Evolutionary conservation across 2,797 vertebrate genomes (phyloP).

Genomic region (Neosilurus mollespiculum): DNA sequence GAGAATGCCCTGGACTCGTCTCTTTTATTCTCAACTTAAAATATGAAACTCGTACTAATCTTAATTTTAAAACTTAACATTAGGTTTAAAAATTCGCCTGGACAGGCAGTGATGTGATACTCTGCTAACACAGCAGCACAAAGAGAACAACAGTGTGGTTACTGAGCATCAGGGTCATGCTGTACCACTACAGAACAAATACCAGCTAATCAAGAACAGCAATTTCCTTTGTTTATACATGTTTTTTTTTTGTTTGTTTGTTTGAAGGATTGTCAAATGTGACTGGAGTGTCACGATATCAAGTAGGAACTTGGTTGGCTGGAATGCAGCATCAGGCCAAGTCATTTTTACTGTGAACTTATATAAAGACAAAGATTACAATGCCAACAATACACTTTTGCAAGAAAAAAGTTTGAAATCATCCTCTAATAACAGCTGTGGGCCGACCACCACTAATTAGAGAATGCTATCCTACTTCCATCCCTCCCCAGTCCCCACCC

Average conservation of each 20-base stretch:
- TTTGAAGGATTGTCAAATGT: not conserved
- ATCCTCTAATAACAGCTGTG: no score
- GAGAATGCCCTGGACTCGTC: not conserved
- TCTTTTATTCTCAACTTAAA: not conserved
- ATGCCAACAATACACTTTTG: no score
- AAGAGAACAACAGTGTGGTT: not conserved
- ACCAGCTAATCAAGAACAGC: not conserved
- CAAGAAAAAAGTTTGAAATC: no score
- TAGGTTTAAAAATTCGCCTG: no score
- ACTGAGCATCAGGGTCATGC: not conserved
- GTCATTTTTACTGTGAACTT: not conserved
- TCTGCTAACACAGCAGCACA: not conserved
- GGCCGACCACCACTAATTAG: no score
- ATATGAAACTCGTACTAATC: not conserved
- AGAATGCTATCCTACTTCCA: no score
- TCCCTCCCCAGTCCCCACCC: no score
- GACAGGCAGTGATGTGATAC: not conserved
- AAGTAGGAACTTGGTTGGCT: not conserved
- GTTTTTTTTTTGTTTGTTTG: no score
- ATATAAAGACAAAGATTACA: not conserved
- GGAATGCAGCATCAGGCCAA: not conserved
- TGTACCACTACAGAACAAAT: not conserved
- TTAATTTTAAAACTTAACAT: not conserved
- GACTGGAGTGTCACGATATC: not conserved
- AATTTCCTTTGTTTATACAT: constrained; percentile 8